Conservation (phyloP, 2,888 invertebrate genomes). For the Andrena minutula region DNA sequence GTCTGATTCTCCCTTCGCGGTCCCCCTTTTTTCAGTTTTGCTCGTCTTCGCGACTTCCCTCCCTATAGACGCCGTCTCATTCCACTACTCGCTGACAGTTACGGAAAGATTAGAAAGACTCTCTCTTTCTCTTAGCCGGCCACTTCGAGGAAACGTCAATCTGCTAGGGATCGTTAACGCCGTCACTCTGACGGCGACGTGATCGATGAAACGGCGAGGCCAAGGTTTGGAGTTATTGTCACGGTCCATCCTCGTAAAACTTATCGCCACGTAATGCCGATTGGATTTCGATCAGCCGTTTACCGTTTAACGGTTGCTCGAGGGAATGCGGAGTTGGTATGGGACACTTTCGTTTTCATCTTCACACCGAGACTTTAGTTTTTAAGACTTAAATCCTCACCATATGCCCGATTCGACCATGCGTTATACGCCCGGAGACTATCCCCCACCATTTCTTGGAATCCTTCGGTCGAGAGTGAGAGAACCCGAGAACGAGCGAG, state of each 20-base stretch:
- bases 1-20: neutral
- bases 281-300: slow-evolving; percentile 24
- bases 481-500: too few species aligned
- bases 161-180: slow-evolving; percentile 50
- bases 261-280: slow-evolving; percentile 8
- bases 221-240: slow-evolving; percentile 44
- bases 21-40: slow-evolving; percentile 24
- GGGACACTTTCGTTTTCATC: neutral
- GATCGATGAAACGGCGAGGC: slow-evolving; percentile 68
- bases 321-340: neutral
- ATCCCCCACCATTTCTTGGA: too few species aligned
- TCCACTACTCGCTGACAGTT: slow-evolving; percentile 27
- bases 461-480: too few species aligned
- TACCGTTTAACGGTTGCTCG: neutral
- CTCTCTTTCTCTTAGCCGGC: slow-evolving; percentile 37
- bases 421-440: too few species aligned
- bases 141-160: slow-evolving; percentile 56
- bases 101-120: slow-evolving; percentile 39
- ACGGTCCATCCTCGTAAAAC: slow-evolving; percentile 15
- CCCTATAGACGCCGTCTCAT: neutral
- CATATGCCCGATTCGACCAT: too few species aligned
- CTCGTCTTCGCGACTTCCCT: slow-evolving; percentile 32
- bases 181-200: slow-evolving; percentile 54
- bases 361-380: neutral
- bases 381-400: too few species aligned